Conservation (phyloP, 1,140 invertebrate genomes). For the Zaprionus gabonicus region DNA sequence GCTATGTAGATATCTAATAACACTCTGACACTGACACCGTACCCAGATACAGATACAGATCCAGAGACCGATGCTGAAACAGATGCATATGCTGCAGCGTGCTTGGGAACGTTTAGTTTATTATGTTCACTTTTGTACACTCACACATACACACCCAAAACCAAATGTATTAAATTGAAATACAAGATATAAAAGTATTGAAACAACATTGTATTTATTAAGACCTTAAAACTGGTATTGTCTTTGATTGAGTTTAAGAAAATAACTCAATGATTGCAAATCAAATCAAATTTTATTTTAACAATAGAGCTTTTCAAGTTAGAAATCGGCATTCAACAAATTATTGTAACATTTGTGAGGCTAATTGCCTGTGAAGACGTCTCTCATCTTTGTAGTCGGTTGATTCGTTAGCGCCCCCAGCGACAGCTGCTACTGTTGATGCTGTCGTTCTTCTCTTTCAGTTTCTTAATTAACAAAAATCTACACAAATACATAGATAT, state of each 20-base stretch:
- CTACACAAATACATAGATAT: neutral
- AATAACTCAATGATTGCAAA: neutral
- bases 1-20: constrained; percentile 74
- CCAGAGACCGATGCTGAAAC: neutral
- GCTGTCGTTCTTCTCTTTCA: constrained; percentile 12
- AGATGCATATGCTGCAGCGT: constrained; percentile 22
- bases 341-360: neutral
- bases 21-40: constrained; percentile 31
- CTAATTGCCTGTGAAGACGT: neutral
- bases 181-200: constrained; percentile 28
- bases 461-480: constrained; percentile 69
- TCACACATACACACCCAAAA: constrained; percentile 46
- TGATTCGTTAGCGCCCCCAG: neutral
- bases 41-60: constrained; percentile 25
- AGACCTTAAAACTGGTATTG: neutral
- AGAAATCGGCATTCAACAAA: neutral
- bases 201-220: neutral
- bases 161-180: constrained; percentile 75
- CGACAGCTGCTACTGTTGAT: constrained; percentile 10
- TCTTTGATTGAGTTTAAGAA: neutral
- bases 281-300: neutral
- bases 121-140: constrained; percentile 78
- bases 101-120: constrained; percentile 65
- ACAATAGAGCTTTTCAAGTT: neutral
- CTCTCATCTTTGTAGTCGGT: neutral